phyloP scores from a whole-genome alignment of 2,888 invertebrate species.

The Ormia ochracea region DNA sequence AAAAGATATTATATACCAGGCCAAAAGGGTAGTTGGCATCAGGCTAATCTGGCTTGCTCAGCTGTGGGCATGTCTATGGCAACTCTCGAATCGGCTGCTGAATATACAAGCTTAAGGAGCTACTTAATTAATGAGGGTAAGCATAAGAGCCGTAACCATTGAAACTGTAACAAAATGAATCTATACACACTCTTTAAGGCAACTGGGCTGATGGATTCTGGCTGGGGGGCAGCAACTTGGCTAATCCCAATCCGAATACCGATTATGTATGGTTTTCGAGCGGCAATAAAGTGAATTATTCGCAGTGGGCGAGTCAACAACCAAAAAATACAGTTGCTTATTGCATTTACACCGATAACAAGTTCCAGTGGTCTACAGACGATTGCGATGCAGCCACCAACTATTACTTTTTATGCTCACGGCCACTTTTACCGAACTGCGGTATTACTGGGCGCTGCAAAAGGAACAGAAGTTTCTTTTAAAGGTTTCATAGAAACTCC shows the following conservation, averaged over 20 bases:
- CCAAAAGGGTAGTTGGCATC: slow-evolving; percentile 63
- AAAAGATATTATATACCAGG: slow-evolving; percentile 44
- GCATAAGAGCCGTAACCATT: not conserved
- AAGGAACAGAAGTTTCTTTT: not conserved
- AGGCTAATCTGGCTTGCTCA: slow-evolving; percentile 62
- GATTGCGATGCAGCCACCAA: slow-evolving; percentile 15
- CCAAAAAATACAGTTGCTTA: not conserved
- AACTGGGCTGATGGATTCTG: slow-evolving; percentile 40
- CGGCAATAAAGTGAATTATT: slow-evolving; percentile 60
- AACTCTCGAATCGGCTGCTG: slow-evolving; percentile 48
- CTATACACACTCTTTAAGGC: not conserved
- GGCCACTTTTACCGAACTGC: slow-evolving; percentile 19
- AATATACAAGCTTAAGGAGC: slow-evolving; percentile 34
- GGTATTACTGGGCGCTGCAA: slow-evolving; percentile 42
- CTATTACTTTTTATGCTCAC: slow-evolving; percentile 61
- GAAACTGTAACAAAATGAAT: not conserved
- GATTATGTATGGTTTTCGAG: slow-evolving; percentile 63
- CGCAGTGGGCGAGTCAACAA: slow-evolving; percentile 44
- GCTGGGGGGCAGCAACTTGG: slow-evolving; percentile 64
- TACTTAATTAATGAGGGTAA: slow-evolving; percentile 42
- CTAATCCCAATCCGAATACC: not conserved
- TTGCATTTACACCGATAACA: slow-evolving; percentile 52
- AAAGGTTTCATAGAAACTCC: not conserved
- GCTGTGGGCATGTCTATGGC: slow-evolving; percentile 55
- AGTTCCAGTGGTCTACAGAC: slow-evolving; percentile 58